Evolutionary conservation across 2,113 vertebrate genomes (phyloP).

Genomic region (Zosterops pallidus): DNA sequence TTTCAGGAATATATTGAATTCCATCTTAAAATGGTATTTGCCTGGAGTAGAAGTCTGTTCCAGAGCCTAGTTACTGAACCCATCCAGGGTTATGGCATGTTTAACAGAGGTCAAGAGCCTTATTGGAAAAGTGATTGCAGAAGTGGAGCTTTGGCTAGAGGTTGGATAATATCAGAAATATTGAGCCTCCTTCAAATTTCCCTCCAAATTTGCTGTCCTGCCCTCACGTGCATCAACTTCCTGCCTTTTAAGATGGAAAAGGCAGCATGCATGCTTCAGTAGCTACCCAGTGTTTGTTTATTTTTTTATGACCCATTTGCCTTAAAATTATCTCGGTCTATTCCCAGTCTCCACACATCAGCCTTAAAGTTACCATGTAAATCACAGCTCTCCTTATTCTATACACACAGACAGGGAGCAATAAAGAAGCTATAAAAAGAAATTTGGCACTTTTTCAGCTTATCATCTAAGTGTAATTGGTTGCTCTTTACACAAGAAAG

Average conservation of each 20-base stretch:
- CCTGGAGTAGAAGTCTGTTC: slow-evolving; percentile 33
- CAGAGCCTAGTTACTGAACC: neutral
- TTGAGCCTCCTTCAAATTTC: neutral
- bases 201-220: neutral
- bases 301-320: slow-evolving; percentile 21
- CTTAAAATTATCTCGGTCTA: neutral
- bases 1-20: slow-evolving; percentile 61
- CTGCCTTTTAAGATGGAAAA: neutral
- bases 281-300: neutral
- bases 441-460: slow-evolving; percentile 49
- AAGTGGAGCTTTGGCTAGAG: neutral
- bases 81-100: neutral
- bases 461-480: neutral
- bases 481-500: slow-evolving; percentile 20
- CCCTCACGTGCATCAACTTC: rapidly evolving
- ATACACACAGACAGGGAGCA: slow-evolving; percentile 18
- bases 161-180: neutral
- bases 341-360: neutral
- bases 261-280: neutral
- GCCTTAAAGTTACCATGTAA: neutral
- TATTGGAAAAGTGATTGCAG: neutral
- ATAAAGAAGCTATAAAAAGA: slow-evolving; percentile 61
- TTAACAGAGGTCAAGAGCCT: slow-evolving; percentile 9
- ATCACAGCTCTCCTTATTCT: neutral
- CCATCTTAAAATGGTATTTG: slow-evolving; percentile 50